A percentile compares a stretch with the other conserved stretches of the same genome.
phyloP scores from a whole-genome alignment of 2,797 vertebrate genomes.

The Odontamblyopus rebecca region DNA sequence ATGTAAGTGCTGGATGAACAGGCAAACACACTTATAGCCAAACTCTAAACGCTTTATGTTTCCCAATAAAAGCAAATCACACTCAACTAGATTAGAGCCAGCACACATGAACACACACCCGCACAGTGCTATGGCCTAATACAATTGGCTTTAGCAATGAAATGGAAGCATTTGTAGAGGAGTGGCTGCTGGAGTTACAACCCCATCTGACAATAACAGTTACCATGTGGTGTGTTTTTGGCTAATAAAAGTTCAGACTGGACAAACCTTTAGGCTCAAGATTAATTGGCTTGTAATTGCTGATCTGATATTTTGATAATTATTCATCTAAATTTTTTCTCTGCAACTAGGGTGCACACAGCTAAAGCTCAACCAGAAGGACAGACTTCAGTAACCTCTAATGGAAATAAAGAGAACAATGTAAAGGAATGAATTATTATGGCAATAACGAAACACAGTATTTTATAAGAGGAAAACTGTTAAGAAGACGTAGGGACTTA shows the following conservation, averaged over 20 bases:
- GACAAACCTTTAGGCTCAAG: background rate
- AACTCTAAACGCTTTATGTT: constrained; percentile 62
- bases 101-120: constrained; percentile 19
- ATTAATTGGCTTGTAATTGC: background rate
- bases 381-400: background rate
- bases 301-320: background rate
- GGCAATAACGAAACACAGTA: background rate
- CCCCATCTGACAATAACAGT: constrained; percentile 3
- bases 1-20: constrained; percentile 39
- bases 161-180: constrained; percentile 40
- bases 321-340: background rate
- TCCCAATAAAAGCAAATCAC: constrained; percentile 59
- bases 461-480: background rate
- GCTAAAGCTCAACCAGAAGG: background rate
- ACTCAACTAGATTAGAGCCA: constrained; percentile 35
- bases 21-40: constrained; percentile 18
- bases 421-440: background rate
- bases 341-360: background rate
- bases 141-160: constrained; percentile 39
- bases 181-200: constrained; percentile 11
- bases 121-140: constrained; percentile 16
- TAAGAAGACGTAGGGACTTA: background rate
- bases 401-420: background rate
- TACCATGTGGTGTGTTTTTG: constrained; percentile 55
- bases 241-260: background rate